Conservation (phyloP, 2,797 vertebrate genomes). For the Pitangus sulphuratus region DNA sequence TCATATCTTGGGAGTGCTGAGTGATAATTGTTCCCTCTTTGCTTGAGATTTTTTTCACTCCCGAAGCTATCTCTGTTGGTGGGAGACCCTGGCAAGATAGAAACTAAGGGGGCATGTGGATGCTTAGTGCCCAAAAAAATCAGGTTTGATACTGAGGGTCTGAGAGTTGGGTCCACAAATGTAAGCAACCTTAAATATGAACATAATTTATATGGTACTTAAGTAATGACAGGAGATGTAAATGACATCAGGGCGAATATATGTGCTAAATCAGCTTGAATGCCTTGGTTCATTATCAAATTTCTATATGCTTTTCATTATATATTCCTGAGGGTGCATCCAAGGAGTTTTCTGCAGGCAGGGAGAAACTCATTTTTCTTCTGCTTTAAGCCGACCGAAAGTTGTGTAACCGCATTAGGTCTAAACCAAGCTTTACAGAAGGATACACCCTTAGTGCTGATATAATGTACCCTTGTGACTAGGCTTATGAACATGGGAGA, state of each 20-base stretch:
- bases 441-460: not conserved
- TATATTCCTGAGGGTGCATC: not conserved
- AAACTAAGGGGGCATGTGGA: not conserved
- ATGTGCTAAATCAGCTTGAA: not conserved
- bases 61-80: not conserved
- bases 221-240: not conserved
- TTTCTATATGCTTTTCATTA: not conserved
- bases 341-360: not conserved
- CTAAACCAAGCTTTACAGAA: not conserved
- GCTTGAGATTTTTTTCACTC: not conserved
- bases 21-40: not conserved
- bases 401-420: not conserved
- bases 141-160: not conserved
- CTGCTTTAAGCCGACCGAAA: not conserved
- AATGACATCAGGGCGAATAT: not conserved
- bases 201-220: not conserved
- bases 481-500: not conserved
- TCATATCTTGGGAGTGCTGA: not conserved
- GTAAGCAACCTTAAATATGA: not conserved
- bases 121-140: not conserved
- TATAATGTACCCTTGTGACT: not conserved
- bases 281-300: not conserved
- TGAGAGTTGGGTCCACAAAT: not conserved
- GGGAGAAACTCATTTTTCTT: not conserved
- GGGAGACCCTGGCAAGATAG: not conserved